Evolutionary conservation across 1,140 invertebrate species (phyloP), one percentile per base, ranked within the genome.

Genomic region (Ceratina japonica): DNA sequence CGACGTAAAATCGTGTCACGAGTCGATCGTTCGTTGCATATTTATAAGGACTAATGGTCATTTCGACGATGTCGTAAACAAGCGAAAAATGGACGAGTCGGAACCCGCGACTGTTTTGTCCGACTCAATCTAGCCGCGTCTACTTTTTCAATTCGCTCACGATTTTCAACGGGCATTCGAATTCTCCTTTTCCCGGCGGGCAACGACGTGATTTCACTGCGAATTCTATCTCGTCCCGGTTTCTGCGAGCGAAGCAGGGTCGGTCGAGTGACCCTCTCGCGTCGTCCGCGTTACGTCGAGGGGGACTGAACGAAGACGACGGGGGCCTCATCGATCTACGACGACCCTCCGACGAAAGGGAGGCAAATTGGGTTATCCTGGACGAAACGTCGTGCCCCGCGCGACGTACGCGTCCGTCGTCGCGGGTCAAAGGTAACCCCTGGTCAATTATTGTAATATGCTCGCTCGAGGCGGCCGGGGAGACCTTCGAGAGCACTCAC

Each of bases 311-410:
- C 27, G 56, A 71, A 71, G 69, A 71, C 59, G 73, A 18, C 52
- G 31, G 31, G 52, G 54, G 54, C 65, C 65, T 61, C 77, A 81
- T 85, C 79, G 79, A 85, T 83, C 74, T 61, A 65, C 52, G 31
- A 83, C 70, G 69, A 75, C 56, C 62, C 37, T 51, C 74, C 68
- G 56, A 22, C 64, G 22, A 77, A 66, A 31, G 69, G 63, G 44
- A 64, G 37, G 66, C 56, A 74, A 84, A 75, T 83, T 81, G 68
- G 37, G 37, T 44, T 44, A 44, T 44, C 37, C 37, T 44, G 37
- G 37, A 44, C 70, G 20, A 71, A 71, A 49, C 54, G 20, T 24
- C 66, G 51, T 49, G 44, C 54, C 65, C 44, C 62, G 22, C 27
- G 51, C 54, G 65, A 62, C 27, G 49, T 52, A 51, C 71, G 62